Evolutionary conservation across 2,797 vertebrate genomes (phyloP).

Genomic region (Bryconaethiops microstoma): DNA sequence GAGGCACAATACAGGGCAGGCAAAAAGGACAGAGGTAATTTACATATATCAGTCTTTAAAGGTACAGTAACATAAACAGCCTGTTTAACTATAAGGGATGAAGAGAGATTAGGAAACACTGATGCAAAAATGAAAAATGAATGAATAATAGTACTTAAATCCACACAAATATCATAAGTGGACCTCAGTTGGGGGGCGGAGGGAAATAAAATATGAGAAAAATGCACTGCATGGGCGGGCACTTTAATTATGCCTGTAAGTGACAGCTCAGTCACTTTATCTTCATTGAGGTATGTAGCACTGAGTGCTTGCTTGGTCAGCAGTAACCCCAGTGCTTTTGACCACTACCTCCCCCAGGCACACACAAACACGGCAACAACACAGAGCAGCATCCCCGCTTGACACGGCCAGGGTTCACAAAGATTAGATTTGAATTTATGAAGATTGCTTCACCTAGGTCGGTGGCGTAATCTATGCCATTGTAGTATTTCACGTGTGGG

Average conservation of each 20-base stretch:
- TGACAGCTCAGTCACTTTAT: slow-evolving; percentile 28
- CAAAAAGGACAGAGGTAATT: background rate
- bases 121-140: background rate
- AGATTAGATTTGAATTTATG: slow-evolving; percentile 99
- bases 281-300: slow-evolving; percentile 10
- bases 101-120: too few relatives aligned
- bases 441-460: slow-evolving; percentile 93
- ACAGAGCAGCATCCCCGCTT: slow-evolving; percentile 71
- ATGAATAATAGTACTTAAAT: background rate
- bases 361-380: slow-evolving; percentile 33
- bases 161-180: background rate
- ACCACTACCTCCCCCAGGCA: slow-evolving; percentile 27
- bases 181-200: background rate
- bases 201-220: background rate
- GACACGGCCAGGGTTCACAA: slow-evolving; percentile 83
- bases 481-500: slow-evolving; percentile 88
- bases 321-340: slow-evolving; percentile 32
- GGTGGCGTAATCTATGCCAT: slow-evolving; percentile 83
- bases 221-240: background rate
- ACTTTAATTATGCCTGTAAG: slow-evolving; percentile 1
- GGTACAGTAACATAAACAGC: background rate
- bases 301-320: slow-evolving; percentile 26
- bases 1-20: background rate
- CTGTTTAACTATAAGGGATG: background rate
- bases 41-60: background rate